Conservation (phyloP, 53 echinoderm and acorn worm species). For the Echinometra lucunter region DNA sequence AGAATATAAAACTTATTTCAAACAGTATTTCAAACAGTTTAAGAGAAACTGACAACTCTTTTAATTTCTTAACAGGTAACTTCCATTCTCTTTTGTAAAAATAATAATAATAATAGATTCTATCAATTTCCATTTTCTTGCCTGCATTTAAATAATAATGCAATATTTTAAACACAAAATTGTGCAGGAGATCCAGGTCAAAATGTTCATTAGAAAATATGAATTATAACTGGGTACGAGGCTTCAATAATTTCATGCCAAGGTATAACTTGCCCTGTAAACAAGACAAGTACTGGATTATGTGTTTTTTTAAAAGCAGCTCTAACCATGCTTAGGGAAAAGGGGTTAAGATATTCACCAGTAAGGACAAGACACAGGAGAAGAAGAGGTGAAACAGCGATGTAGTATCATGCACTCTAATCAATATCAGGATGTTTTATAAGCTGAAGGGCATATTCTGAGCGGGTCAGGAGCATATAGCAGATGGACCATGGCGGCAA, state of each 20-base stretch:
- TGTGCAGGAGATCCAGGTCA: background rate
- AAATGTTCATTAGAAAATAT: too few species aligned
- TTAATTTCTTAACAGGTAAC: too few species aligned
- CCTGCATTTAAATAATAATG: too few species aligned
- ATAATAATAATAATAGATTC: too few species aligned
- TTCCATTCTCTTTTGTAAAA: too few species aligned
- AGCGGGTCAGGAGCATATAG: background rate
- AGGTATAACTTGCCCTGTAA: background rate
- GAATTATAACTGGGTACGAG: background rate
- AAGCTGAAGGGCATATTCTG: constrained; percentile 35
- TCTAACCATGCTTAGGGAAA: background rate
- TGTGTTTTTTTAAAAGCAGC: background rate
- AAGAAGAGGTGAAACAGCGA: background rate
- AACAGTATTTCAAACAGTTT: too few species aligned
- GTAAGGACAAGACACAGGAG: background rate
- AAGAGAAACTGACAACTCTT: too few species aligned
- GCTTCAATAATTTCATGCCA: background rate
- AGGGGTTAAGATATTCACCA: constrained; percentile 20
- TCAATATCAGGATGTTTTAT: constrained; percentile 33
- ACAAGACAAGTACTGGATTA: background rate
- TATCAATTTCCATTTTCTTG: background rate
- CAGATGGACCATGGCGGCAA: background rate
- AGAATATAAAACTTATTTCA: too few species aligned
- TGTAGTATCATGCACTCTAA: constrained; percentile 49
- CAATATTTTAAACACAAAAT: background rate